Evolutionary conservation across 2,888 invertebrate species (phyloP).

Genomic region (Hecatera dysodea): DNA sequence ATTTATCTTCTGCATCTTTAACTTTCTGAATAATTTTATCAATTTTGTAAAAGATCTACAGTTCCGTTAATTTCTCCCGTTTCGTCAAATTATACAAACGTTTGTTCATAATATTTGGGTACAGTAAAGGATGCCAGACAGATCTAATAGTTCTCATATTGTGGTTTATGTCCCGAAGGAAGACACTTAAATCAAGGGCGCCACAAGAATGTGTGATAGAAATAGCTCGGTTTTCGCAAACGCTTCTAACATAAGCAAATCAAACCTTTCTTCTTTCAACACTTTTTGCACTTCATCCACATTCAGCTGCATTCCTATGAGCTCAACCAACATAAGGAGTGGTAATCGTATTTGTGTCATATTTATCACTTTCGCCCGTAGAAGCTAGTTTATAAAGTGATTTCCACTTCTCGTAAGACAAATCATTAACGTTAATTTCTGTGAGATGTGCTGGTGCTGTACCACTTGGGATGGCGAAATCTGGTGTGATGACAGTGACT

Average conservation of each 20-base stretch:
- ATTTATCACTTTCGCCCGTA: background rate
- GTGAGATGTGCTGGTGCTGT: constrained; percentile 70
- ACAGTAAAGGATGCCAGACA: constrained; percentile 68
- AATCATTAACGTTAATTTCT: constrained; percentile 77
- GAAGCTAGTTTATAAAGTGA: constrained; percentile 20
- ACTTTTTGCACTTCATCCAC: constrained; percentile 9
- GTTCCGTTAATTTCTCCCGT: constrained; percentile 69
- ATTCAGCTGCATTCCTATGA: constrained; percentile 11
- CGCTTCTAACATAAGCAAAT: constrained; percentile 27
- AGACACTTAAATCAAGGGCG: constrained; percentile 63
- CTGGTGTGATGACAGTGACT: constrained; percentile 77
- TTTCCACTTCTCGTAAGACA: constrained; percentile 64
- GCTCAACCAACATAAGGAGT: background rate
- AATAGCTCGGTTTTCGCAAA: constrained; percentile 6
- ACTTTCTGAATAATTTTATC: constrained; percentile 34
- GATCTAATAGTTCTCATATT: constrained; percentile 66
- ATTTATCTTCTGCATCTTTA: constrained; percentile 55
- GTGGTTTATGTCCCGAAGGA: constrained; percentile 64
- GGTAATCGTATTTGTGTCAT: background rate
- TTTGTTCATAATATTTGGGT: constrained; percentile 62
- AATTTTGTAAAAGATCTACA: constrained; percentile 50
- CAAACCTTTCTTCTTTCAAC: constrained; percentile 24
- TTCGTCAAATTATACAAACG: constrained; percentile 66
- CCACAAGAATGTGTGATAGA: constrained; percentile 7
- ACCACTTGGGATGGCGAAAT: constrained; percentile 72